Evolutionary conservation across 2,888 invertebrate species (phyloP).

Genomic region (Erpobdella octoculata): DNA sequence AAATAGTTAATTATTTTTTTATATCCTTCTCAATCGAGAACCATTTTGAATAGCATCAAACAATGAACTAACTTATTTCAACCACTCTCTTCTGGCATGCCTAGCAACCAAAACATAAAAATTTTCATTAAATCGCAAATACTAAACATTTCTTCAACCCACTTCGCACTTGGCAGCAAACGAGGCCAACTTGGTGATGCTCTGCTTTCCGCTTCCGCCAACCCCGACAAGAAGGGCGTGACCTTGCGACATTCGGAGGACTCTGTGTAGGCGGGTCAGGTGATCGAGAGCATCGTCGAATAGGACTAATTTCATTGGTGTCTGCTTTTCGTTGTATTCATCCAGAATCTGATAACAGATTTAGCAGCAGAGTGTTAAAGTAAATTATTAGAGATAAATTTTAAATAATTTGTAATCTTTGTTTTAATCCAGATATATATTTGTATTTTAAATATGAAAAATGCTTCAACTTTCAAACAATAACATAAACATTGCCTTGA

Average conservation of each 20-base stretch:
- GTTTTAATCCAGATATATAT: no score
- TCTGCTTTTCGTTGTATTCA: constrained; percentile 70
- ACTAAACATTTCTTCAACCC: constrained; percentile 59
- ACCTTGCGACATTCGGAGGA: constrained; percentile 69
- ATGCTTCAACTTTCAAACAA: no score
- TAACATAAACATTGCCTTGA: no score
- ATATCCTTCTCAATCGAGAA: neutral
- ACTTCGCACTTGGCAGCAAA: constrained; percentile 73
- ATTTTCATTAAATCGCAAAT: no score
- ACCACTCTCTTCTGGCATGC: neutral
- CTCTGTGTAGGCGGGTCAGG: constrained; percentile 75
- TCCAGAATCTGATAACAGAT: constrained; percentile 63
- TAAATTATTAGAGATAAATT: constrained; percentile 7
- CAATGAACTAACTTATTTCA: no score
- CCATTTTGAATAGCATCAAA: no score
- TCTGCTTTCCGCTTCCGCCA: constrained; percentile 80
- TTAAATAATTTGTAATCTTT: neutral
- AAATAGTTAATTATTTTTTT: neutral
- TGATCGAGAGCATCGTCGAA: constrained; percentile 88
- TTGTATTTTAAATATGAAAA: no score
- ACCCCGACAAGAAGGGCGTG: constrained; percentile 59
- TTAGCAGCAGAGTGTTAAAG: neutral
- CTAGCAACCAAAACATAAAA: no score
- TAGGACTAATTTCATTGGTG: constrained; percentile 70
- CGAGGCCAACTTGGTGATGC: constrained; percentile 68